These are phyloP conservation scores for Hemibagrus wyckioides DNA, from an alignment of 2,113 vertebrate species.

Conservation along the genomic window DNA sequence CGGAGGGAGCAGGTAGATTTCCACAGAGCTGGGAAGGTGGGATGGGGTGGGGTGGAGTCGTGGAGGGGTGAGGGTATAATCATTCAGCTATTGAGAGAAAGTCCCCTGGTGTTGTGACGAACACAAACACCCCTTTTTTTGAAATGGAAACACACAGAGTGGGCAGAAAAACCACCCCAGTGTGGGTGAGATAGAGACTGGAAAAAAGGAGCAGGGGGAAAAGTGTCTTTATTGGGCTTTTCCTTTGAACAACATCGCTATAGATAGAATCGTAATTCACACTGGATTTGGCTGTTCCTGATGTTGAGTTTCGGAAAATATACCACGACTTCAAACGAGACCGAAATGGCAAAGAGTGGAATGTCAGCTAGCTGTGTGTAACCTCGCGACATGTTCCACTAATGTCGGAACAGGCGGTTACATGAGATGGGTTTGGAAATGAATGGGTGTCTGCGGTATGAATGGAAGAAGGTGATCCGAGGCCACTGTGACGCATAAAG, in stretches of 20 bases:
- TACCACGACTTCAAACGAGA: constrained; percentile 59
- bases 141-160: constrained; percentile 74
- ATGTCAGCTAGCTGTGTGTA: constrained; percentile 59
- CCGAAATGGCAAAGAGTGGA: constrained; percentile 59
- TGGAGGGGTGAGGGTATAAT: background rate
- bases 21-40: background rate
- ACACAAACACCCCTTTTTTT: constrained; percentile 64
- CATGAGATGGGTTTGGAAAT: constrained; percentile 55
- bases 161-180: constrained; percentile 66
- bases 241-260: constrained; percentile 72
- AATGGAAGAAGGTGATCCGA: constrained; percentile 42
- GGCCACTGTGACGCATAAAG: constrained; percentile 53
- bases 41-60: too few relatives aligned
- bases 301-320: constrained; percentile 58
- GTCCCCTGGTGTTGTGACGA: constrained; percentile 72
- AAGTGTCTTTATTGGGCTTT: constrained; percentile 70
- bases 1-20: constrained; percentile 38
- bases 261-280: constrained; percentile 61
- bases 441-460: constrained; percentile 26
- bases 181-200: constrained; percentile 63
- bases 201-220: constrained; percentile 66
- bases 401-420: constrained; percentile 66
- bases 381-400: constrained; percentile 67
- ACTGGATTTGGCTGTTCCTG: constrained; percentile 61
- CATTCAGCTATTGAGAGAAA: constrained; percentile 69